These are phyloP conservation scores for Plutomurus gul DNA, from an alignment of 1,140 invertebrate species.

Conservation along the genomic window DNA sequence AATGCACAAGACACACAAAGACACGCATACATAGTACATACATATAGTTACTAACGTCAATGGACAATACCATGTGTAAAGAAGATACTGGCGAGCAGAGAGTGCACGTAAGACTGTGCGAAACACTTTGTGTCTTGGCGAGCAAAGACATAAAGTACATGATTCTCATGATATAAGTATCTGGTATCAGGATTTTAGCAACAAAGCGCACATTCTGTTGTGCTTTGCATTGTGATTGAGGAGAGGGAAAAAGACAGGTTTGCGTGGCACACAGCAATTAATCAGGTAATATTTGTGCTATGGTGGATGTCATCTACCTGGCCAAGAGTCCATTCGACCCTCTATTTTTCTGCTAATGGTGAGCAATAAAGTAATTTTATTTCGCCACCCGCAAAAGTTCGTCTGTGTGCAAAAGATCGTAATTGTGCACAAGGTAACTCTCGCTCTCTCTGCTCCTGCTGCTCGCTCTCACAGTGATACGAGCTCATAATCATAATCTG, in stretches of 20 bases:
- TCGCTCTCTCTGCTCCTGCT: too few relatives aligned
- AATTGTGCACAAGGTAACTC: too few relatives aligned
- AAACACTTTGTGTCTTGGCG: too few relatives aligned
- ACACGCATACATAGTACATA: background rate
- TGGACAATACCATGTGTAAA: too few relatives aligned
- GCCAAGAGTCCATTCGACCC: background rate
- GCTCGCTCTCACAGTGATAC: too few relatives aligned
- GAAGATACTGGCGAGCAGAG: too few relatives aligned
- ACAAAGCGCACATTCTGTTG: background rate
- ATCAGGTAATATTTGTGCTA: constrained; percentile 17
- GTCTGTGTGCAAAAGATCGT: too few relatives aligned
- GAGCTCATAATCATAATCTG: too few relatives aligned
- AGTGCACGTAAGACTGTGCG: too few relatives aligned
- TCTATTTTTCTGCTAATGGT: background rate
- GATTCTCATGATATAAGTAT: too few relatives aligned
- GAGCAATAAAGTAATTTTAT: background rate
- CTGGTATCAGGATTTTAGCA: background rate
- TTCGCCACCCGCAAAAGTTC: too few relatives aligned
- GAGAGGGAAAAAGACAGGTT: constrained; percentile 8
- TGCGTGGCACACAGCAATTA: constrained; percentile 16
- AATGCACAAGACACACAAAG: background rate
- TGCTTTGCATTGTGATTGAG: constrained; percentile 16
- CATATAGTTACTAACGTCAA: background rate
- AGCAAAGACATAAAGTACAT: too few relatives aligned
- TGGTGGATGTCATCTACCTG: background rate